Conservation (phyloP, 2,888 invertebrate species). For the Meiosimyza platycephala region DNA sequence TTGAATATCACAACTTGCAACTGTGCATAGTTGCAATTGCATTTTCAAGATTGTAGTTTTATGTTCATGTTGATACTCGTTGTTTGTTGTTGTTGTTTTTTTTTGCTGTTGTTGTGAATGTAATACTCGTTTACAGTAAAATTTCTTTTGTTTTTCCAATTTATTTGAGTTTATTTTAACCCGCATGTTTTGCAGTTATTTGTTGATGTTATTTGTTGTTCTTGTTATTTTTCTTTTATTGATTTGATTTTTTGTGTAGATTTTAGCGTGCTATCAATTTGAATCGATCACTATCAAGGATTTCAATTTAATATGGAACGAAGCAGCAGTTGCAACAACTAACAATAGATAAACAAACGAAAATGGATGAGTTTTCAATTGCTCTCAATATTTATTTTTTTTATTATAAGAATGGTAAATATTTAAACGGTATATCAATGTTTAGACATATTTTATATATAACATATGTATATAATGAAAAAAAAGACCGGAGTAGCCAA, state of each 20-base stretch:
- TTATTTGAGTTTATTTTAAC: background rate
- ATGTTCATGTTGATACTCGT: no score
- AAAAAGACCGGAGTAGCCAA: background rate
- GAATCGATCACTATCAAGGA: constrained; percentile 49
- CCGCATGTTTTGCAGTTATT: background rate
- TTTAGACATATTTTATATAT: no score
- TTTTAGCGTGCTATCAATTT: constrained; percentile 47
- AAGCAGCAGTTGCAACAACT: background rate
- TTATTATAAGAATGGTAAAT: background rate
- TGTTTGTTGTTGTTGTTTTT: no score
- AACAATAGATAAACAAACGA: background rate
- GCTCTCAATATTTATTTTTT: background rate
- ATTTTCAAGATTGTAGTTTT: no score
- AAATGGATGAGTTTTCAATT: background rate
- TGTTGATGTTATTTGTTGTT: background rate
- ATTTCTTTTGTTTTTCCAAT: background rate
- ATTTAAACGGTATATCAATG: no score
- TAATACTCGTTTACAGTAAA: no score
- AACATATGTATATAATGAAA: no score
- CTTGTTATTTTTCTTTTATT: background rate
- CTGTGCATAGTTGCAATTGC: no score
- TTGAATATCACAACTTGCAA: no score
- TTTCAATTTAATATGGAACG: constrained; percentile 31
- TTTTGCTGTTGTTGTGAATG: no score
- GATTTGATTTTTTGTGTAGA: background rate